These are phyloP conservation scores for Egretta garzetta DNA, from an alignment of 2,113 vertebrate genomes.

Conservation along the genomic window DNA sequence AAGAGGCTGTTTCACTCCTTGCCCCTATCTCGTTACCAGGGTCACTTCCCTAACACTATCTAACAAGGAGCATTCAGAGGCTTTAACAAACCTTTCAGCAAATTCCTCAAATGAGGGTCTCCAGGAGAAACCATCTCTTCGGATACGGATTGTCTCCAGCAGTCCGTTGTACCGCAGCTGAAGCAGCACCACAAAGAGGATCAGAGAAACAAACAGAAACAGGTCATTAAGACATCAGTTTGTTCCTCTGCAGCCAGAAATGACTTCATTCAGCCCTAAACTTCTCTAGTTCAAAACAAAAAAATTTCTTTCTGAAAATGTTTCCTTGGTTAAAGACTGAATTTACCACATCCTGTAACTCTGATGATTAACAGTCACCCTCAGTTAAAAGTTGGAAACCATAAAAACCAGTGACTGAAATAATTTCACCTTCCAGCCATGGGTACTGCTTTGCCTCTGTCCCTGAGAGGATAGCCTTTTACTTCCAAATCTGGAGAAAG, in stretches of 20 bases:
- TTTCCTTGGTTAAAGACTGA: not conserved
- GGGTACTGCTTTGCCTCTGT: not conserved
- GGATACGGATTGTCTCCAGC: constrained; percentile 79
- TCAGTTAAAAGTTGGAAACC: not conserved
- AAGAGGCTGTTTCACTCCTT: not conserved
- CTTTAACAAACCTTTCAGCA: constrained; percentile 69
- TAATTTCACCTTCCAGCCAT: not conserved
- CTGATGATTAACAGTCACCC: not conserved
- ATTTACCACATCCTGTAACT: constrained; percentile 2
- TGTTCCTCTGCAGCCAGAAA: not conserved
- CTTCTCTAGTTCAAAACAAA: not conserved
- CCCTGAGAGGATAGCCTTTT: not conserved
- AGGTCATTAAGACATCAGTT: not conserved
- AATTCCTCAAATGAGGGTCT: constrained; percentile 79
- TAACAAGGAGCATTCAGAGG: not conserved
- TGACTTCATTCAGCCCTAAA: not conserved
- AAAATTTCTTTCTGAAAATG: not conserved
- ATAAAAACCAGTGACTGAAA: not conserved
- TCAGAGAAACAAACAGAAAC: not conserved
- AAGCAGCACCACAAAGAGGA: not conserved
- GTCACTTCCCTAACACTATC: not conserved
- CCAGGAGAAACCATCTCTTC: constrained; percentile 81
- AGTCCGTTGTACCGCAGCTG: constrained; percentile 80
- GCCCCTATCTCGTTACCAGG: not conserved
- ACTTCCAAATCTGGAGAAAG: not conserved